These are phyloP conservation scores for Rutilus rutilus DNA, from an alignment of 2,113 vertebrate species.

Conservation along the genomic window DNA sequence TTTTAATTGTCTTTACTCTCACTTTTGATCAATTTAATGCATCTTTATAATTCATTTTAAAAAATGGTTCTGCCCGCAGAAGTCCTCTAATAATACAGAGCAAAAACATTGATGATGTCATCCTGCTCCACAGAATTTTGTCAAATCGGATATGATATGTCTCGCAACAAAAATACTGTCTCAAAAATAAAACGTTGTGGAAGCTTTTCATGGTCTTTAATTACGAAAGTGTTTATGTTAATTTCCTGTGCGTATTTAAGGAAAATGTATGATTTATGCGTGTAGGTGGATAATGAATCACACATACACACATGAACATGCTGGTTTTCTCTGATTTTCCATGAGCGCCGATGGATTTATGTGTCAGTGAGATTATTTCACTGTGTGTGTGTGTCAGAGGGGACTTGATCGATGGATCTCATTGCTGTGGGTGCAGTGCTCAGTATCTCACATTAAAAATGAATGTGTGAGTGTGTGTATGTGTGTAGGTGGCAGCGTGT, in stretches of 20 bases:
- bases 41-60: no score
- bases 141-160: neutral
- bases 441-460: constrained; percentile 92
- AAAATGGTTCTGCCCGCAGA: no score
- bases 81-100: neutral
- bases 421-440: constrained; percentile 84
- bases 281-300: constrained; percentile 4
- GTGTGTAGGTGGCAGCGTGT: constrained; percentile 69
- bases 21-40: no score
- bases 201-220: neutral
- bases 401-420: constrained; percentile 89
- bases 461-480: constrained; percentile 72
- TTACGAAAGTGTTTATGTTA: neutral
- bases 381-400: constrained; percentile 43
- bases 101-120: neutral
- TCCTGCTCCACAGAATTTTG: no score
- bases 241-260: neutral
- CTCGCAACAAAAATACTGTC: neutral
- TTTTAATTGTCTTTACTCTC: no score
- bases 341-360: neutral
- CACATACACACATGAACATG: neutral
- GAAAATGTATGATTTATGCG: neutral
- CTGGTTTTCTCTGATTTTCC: neutral
- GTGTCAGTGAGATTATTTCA: constrained; percentile 45
- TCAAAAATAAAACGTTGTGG: neutral